Evolutionary conservation across 2,888 invertebrate species (phyloP), one percentile per base, ranked within the genome.

Genomic region (Blastobasis adustella): DNA sequence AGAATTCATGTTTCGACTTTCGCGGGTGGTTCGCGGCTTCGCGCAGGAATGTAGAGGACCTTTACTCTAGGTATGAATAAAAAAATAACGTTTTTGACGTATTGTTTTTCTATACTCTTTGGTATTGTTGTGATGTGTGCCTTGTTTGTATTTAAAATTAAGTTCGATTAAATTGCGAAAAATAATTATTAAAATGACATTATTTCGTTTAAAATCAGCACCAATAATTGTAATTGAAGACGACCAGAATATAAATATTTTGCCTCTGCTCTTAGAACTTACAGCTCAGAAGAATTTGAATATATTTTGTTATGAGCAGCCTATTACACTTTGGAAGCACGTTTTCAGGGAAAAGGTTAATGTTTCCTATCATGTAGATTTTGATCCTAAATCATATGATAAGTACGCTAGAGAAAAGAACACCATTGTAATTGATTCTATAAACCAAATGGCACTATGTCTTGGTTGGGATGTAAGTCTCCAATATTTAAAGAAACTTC

Each of bases 161-260:
- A 23, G 23, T 23, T 23, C 23, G 36, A 9, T 42, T 46, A 5
- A 10, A 5, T 10, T 10, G 45, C 8, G 1, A 23, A 10, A 45
- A 45, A 23, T 45, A 45, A 45, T 7, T 2, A 44, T 23, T 4
- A 40, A 46, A 44, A 87, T 87, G 87, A 67, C 82, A 43, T 63
- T 87, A 53, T 66, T 73, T 44, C 81, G 78, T 60, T 59, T 87
- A 57, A 77, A 71, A 66, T 60, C 73, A 6, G 74, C 80, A n/a
- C 78, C 82, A 37, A 64, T 76, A 46, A 58, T 85, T 41, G 54
- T 88, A 54, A 62, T 87, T 59, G 83, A 86, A 74, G 87, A 87
- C 49, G 76, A 84, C 57, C 64, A 58, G 41, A 71, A 76, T 50
- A 79, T 71, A 56, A 87, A 87, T 56, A 66, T 71, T 38, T 54